phyloP scores from a whole-genome alignment of 2,113 vertebrate species.

The Ophthalmolycus amberensis region DNA sequence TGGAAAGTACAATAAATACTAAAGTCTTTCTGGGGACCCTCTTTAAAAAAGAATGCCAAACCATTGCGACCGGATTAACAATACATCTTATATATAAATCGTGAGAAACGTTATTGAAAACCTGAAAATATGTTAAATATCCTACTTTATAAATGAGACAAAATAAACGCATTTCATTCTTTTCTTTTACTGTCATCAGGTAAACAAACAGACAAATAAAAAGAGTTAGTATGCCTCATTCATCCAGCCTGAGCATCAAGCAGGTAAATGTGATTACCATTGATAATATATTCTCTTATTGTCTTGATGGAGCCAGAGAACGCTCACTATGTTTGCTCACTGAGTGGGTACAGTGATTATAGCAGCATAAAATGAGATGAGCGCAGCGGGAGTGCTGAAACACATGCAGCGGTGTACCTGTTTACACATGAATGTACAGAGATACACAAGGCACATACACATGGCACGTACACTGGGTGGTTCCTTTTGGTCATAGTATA shows the following conservation, averaged over 20 bases:
- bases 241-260: neutral
- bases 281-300: conserved; percentile 15
- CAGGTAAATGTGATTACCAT: conserved; percentile 25
- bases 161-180: too few relatives aligned
- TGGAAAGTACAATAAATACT: too few relatives aligned
- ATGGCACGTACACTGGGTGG: too few relatives aligned
- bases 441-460: neutral
- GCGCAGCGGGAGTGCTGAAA: neutral
- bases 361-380: conserved; percentile 21
- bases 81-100: too few relatives aligned
- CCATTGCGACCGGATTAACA: too few relatives aligned
- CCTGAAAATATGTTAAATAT: too few relatives aligned
- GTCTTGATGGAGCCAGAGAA: conserved; percentile 8
- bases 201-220: neutral
- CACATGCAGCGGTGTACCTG: neutral
- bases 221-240: neutral
- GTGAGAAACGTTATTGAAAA: too few relatives aligned
- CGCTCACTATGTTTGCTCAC: neutral
- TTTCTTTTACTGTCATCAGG: too few relatives aligned
- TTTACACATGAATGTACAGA: conserved; percentile 7
- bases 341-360: conserved; percentile 14
- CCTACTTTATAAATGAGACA: too few relatives aligned
- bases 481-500: neutral
- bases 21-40: too few relatives aligned
- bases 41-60: too few relatives aligned